Evolutionary conservation across 2,888 invertebrate genomes (phyloP), one percentile per base, ranked within the genome.

Genomic region (Spicauda simplicius): DNA sequence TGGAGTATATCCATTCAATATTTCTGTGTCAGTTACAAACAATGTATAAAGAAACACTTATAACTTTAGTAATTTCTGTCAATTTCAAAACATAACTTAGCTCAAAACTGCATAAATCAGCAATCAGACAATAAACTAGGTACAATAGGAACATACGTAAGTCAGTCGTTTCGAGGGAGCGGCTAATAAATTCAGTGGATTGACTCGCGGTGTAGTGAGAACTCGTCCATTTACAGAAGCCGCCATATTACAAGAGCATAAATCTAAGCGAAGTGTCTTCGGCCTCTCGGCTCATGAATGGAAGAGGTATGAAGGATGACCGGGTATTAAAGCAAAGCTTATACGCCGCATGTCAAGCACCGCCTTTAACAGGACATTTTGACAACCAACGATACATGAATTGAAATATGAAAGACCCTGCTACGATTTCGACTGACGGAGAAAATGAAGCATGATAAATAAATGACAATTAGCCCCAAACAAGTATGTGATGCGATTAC

Each of bases 171-270:
- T 74, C 78, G 79, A 75, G 73, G 72, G 75, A 77, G 59, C 64
- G 61, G 72, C 77, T 75, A 90, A 91, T 91, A 91, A 91, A 91
- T 91, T 90, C 86, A 88, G 86, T 85, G 86, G 84, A 83, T 82
- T 87, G 89, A 87, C 88, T 86, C 78, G 75, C 74, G 72, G 73
- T 77, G 80, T 87, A 87, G 90, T 91, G 91, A 91, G 90, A 91
- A 90, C 82, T 85, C 84, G 82, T 87, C 83, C 87, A 84, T 88
- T 85, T 85, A 87, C 90, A 88, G 90, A 85, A 90, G 91, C 90
- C 88, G 90, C 85, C 83, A 25, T 25, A 81, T 85, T 84, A 87
- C 81, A 78, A 77, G 80, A 74, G 82, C 84, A 92, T 92, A 92
- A 92, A 92, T 92, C 92, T 91, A 89, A 85, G 81, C 80, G 80